Conservation (phyloP, 2,113 vertebrate genomes). For the Gulo gulo region DNA sequence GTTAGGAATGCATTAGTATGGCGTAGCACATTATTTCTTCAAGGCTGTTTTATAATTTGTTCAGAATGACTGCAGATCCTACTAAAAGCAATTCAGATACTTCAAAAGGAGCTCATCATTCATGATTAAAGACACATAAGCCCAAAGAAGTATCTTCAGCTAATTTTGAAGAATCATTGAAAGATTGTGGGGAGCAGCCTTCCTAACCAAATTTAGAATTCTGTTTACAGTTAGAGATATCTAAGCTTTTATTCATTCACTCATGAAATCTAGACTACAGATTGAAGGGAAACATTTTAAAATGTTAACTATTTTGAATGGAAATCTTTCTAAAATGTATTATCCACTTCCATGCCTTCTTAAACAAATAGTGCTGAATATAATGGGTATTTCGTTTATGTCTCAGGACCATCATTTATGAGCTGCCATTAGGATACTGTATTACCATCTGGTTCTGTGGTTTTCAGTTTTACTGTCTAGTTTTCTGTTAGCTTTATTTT, state of each 20-base stretch:
- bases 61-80: constrained; percentile 57
- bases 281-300: constrained; percentile 24
- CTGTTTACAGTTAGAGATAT: constrained; percentile 43
- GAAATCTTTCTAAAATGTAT: not conserved
- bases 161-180: constrained; percentile 64
- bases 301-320: constrained; percentile 29
- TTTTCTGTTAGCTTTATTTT: constrained; percentile 9
- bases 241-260: constrained; percentile 21
- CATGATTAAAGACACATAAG: constrained; percentile 56
- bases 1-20: constrained; percentile 61
- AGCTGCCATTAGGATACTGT: not conserved
- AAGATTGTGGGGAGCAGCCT: constrained; percentile 45
- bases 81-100: constrained; percentile 59
- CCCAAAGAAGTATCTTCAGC: constrained; percentile 62
- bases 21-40: constrained; percentile 48
- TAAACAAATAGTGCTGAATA: not conserved
- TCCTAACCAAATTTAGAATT: constrained; percentile 61
- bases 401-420: not conserved
- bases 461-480: not conserved
- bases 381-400: not conserved
- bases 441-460: not conserved
- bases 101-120: constrained; percentile 53
- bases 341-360: not conserved
- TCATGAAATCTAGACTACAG: not conserved
- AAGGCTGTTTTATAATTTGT: constrained; percentile 56